Percentiles rank a stretch among this genome's conserved stretches.
Conservation (phyloP, 1,140 invertebrate genomes). For the Ditylenchus dipsaci region DNA sequence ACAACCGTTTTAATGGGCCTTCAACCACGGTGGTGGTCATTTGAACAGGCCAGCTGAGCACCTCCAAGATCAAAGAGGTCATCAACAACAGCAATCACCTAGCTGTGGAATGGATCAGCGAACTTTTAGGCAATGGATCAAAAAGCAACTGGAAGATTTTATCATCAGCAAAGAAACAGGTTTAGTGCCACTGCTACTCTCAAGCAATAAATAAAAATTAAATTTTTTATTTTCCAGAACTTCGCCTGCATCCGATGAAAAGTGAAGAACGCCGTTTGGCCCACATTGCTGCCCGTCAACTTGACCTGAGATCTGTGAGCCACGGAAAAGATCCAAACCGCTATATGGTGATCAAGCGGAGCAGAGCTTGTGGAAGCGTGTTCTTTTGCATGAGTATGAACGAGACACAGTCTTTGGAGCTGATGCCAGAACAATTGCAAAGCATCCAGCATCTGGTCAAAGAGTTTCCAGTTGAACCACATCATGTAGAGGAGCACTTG, state of each 20-base stretch:
- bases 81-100: too few species aligned
- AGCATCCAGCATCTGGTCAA: not conserved
- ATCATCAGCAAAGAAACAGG: not conserved
- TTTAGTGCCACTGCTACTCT: not conserved
- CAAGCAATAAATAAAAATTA: not conserved
- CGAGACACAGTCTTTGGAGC: slow-evolving; percentile 14
- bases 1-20: too few species aligned
- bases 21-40: too few species aligned
- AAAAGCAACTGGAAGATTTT: not conserved
- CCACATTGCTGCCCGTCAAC: slow-evolving; percentile 10
- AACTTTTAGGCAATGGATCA: slow-evolving; percentile 1
- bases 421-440: not conserved
- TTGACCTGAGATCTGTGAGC: slow-evolving; percentile 15
- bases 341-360: slow-evolving; percentile 12
- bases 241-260: slow-evolving; percentile 11
- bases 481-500: slow-evolving; percentile 13
- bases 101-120: not conserved
- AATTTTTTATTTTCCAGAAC: not conserved
- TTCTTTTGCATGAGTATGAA: slow-evolving; percentile 11
- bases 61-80: too few species aligned
- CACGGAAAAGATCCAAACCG: slow-evolving; percentile 14
- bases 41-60: too few species aligned
- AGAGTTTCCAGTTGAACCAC: slow-evolving; percentile 11
- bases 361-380: not conserved
- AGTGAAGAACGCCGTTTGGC: slow-evolving; percentile 1